Conservation (phyloP, 2,797 vertebrate genomes). For the Rhabdophis nuchalis region DNA sequence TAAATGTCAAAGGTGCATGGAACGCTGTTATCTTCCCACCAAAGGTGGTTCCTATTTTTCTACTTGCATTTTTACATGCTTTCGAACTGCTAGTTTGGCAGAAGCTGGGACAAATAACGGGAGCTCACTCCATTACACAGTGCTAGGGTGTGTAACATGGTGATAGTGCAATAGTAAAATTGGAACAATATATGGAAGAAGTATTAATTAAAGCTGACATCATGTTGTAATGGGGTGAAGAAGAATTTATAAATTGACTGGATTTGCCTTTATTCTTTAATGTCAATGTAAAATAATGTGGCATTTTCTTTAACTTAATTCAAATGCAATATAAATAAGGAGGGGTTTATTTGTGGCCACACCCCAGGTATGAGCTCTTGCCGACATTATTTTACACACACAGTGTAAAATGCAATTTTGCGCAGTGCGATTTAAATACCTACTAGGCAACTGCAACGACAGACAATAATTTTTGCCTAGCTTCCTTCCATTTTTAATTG, state of each 20-base stretch:
- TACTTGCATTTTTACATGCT: too few relatives aligned
- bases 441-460: not conserved
- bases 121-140: too few relatives aligned
- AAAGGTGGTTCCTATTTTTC: too few relatives aligned
- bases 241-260: not conserved
- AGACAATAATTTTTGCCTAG: not conserved
- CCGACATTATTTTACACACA: not conserved
- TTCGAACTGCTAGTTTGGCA: too few relatives aligned
- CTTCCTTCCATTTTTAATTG: not conserved
- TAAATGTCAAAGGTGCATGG: too few relatives aligned
- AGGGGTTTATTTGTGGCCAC: not conserved
- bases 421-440: not conserved
- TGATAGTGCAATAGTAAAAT: not conserved
- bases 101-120: too few relatives aligned
- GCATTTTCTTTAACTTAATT: not conserved
- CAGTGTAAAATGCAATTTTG: not conserved
- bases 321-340: not conserved
- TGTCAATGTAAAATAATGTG: not conserved
- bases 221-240: not conserved
- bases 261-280: not conserved
- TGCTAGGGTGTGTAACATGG: too few relatives aligned
- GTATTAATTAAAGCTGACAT: not conserved
- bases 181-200: not conserved
- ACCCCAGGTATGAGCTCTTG: not conserved
- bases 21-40: too few relatives aligned